Evolutionary conservation across 2,797 vertebrate genomes (phyloP), one percentile per base, ranked within the genome.

Genomic region (Rhinatrema bivittatum): DNA sequence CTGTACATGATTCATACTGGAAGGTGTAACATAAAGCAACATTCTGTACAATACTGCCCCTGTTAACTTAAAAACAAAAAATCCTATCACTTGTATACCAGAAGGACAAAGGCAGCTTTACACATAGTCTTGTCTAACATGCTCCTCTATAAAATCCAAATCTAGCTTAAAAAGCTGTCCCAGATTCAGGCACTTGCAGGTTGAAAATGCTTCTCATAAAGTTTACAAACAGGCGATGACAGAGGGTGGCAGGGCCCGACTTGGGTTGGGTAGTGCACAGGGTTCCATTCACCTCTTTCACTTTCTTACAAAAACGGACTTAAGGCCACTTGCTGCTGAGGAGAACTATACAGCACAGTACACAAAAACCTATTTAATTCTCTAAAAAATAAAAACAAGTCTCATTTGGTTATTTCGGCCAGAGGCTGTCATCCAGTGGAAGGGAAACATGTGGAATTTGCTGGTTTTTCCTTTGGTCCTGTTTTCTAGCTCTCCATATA

Each of bases 1-100:
- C 76, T 87, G 77, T 90, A 88, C 76, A 82, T 34, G 44, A 68
- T 76, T 74, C 56, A 71, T 63, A 54, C 65, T 51, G 62, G 65
- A 70, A 69, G 56, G 41, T 69, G 65, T 62, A 61, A 53, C 57
- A 71, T 58, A 58, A 64, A 56, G 21, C 34, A 56, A 49, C 50
- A 58, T 61, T 67, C 60, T 60, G 58, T 60, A 72, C 59, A 68
- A 42, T 45, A 51, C 41, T 58, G 70, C 55, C 63, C 59, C 43
- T 60, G 61, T 55, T 51, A 54, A 53, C 55, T 43, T 48, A 38
- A 39, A 42, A 42, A 51, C 47, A 46, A 52, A 57, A 52, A 16
- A 47, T 49, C 43, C n/a, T 14, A 28, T 39, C 59, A n/a, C n/a
- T n/a, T n/a, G n/a, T n/a, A n/a, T n/a, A n/a, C n/a, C n/a, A n/a